These are phyloP conservation scores for Hemiprocne comata DNA, from an alignment of 2,113 vertebrate genomes.

Conservation along the genomic window DNA sequence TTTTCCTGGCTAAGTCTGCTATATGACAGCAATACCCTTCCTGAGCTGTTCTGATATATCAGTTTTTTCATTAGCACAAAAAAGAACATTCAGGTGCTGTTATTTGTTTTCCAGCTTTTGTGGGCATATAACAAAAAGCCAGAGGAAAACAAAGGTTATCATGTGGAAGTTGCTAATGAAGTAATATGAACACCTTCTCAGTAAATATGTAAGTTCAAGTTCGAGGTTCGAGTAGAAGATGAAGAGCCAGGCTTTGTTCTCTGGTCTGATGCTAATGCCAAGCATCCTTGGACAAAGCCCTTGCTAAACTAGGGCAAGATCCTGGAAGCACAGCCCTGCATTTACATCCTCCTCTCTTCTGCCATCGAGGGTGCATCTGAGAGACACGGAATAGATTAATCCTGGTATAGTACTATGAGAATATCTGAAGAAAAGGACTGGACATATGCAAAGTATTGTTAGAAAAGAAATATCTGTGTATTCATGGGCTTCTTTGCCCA, in stretches of 20 bases:
- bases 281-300: not conserved
- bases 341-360: not conserved
- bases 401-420: not conserved
- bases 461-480: fast-evolving
- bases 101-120: not conserved
- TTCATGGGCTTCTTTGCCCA: not conserved
- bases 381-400: not conserved
- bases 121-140: not conserved
- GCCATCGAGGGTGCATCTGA: not conserved
- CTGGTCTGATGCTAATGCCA: not conserved
- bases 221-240: not conserved
- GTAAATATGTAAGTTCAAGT: not conserved
- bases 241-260: not conserved
- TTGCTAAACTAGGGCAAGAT: not conserved
- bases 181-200: not conserved
- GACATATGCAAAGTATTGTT: not conserved
- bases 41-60: not conserved
- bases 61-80: not conserved
- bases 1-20: not conserved
- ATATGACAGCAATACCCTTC: not conserved
- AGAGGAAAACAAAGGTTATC: not conserved
- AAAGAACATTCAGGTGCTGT: not conserved
- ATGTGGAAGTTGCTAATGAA: not conserved
- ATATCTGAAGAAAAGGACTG: not conserved
- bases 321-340: not conserved